Evolutionary conservation across 2,797 vertebrate genomes (phyloP).

Genomic region (Sardinella longiceps): DNA sequence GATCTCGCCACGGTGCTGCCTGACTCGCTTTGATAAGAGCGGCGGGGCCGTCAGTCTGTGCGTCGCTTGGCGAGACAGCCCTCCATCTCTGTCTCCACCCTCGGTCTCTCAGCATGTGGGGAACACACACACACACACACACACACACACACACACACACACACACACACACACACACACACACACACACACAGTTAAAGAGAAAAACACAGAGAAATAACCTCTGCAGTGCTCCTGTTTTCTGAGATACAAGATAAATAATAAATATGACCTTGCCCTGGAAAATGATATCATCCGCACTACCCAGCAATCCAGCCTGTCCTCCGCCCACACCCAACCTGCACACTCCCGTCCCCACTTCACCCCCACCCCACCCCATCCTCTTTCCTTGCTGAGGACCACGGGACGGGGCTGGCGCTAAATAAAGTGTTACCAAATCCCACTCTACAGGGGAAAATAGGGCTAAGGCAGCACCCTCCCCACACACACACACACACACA

Average conservation of each 20-base stretch:
- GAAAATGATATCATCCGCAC: slow-evolving; percentile 53
- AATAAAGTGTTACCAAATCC: slow-evolving; percentile 52
- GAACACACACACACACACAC: neutral
- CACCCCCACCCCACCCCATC: neutral
- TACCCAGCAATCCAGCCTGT: slow-evolving; percentile 11
- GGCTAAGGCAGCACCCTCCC: slow-evolving; percentile 6
- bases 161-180: neutral
- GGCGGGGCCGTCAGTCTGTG: slow-evolving; percentile 22
- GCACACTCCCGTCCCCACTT: neutral
- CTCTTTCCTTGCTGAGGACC: slow-evolving; percentile 28
- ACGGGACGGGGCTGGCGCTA: slow-evolving; percentile 54
- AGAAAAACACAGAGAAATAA: slow-evolving; percentile 56
- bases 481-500: neutral
- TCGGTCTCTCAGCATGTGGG: neutral
- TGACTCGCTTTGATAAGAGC: slow-evolving; percentile 51
- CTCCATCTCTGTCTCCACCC: neutral
- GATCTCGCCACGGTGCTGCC: slow-evolving; percentile 40
- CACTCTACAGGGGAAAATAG: slow-evolving; percentile 35
- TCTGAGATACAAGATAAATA: slow-evolving; percentile 61
- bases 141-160: slow-evolving; percentile 12
- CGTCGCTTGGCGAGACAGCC: neutral
- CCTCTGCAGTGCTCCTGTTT: slow-evolving; percentile 46
- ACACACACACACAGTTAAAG: slow-evolving; percentile 44
- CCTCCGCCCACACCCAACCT: neutral
- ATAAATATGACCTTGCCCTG: slow-evolving; percentile 65